Evolutionary conservation across 2,888 invertebrate species (phyloP), one percentile per base, ranked within the genome.

Genomic region (Chymomyza procnemis): DNA sequence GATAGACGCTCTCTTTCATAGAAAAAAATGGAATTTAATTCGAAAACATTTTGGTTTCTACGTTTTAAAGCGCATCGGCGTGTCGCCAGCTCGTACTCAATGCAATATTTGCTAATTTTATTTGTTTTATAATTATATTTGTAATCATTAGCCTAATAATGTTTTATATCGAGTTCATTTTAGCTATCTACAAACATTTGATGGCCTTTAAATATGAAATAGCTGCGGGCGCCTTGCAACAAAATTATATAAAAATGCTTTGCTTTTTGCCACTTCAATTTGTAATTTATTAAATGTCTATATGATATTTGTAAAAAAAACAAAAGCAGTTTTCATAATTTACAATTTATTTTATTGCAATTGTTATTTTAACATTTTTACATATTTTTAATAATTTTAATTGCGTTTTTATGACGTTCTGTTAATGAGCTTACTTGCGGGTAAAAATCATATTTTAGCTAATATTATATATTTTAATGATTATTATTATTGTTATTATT

Each of bases 291-390:
- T 65, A 55, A n/a, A n/a, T n/a, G n/a, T n/a, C n/a, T n/a, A n/a
- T n/a, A n/a, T n/a, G n/a, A n/a, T n/a, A n/a, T n/a, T n/a, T n/a
- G n/a, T n/a, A n/a, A n/a, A n/a, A n/a, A n/a, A n/a, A n/a, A n/a
- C n/a, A n/a, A n/a, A n/a, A n/a, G n/a, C n/a, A n/a, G 12, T 48
- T 34, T 59, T 26, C n/a, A 46, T 46, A 26, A 26, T 30, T 30
- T 61, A 8, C 21, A 50, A 50, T 22, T 56, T 57, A 54, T 61
- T 26, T 60, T 55, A 12, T 12, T 55, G 14, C 48, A 21, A 12
- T 67, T 65, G 48, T 16, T 78, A 73, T 69, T 75, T 71, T 57
- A 57, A 47, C 65, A 80, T 76, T 68, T 71, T 69, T 73, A 52
- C 60, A 64, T 56, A 54, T 52, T 63, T 66, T 68, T 47, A 26